These are phyloP conservation scores for Octomys mimax DNA, from an alignment of 2,797 vertebrate species.

Conservation along the genomic window DNA sequence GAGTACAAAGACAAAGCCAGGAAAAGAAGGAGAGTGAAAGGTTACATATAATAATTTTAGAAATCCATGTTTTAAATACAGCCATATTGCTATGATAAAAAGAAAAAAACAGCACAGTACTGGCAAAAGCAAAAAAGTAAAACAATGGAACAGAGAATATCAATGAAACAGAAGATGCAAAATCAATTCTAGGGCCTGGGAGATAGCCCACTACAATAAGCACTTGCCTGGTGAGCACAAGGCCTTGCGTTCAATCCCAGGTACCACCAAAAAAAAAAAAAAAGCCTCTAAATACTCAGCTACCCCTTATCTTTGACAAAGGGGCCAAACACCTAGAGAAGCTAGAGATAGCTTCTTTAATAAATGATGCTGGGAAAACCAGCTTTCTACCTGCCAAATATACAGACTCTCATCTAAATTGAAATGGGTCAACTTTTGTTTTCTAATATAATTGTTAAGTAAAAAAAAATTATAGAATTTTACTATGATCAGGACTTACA, in stretches of 20 bases:
- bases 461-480: slow-evolving; percentile 57
- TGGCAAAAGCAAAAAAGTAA: background rate
- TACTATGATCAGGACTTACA: background rate
- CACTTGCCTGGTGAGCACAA: too few species aligned
- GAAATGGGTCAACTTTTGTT: background rate
- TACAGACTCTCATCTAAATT: background rate
- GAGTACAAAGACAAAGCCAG: background rate
- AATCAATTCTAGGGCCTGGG: background rate
- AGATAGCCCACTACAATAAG: too few species aligned
- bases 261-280: too few species aligned
- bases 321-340: background rate
- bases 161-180: background rate
- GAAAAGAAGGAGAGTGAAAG: background rate
- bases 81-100: background rate
- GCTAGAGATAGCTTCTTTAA: background rate
- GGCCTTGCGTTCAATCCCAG: too few species aligned
- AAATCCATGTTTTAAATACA: background rate
- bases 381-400: background rate
- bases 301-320: background rate
- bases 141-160: background rate
- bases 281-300: background rate
- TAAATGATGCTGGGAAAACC: background rate
- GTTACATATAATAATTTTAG: background rate
- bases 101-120: background rate
- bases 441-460: slow-evolving; percentile 56